A percentile compares a stretch with the other conserved stretches of the same genome.
Conservation (phyloP, 1,140 invertebrate genomes). For the Teleogryllus occipitalis region DNA sequence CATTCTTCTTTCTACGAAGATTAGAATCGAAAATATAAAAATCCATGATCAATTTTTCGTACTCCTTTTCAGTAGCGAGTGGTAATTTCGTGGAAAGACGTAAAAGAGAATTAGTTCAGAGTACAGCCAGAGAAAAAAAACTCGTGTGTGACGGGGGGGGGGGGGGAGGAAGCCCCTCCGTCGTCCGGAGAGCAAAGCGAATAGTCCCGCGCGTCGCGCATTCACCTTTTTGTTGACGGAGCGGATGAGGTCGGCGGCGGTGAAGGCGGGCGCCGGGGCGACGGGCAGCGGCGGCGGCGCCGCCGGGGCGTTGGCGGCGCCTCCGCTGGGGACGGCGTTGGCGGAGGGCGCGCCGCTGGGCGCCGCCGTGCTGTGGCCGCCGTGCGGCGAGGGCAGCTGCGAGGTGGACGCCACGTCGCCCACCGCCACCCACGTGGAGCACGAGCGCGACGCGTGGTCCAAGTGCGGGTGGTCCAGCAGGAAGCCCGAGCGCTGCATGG, state of each 20-base stretch:
- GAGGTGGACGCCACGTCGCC: slow-evolving; percentile 60
- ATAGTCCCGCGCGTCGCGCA: too few relatives aligned
- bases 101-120: too few relatives aligned
- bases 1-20: too few relatives aligned
- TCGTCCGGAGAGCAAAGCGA: too few relatives aligned
- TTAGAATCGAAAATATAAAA: too few relatives aligned
- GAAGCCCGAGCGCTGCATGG: slow-evolving; percentile 46
- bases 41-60: too few relatives aligned
- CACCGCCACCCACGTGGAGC: slow-evolving; percentile 79
- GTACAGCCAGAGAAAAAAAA: too few relatives aligned
- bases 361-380: slow-evolving; percentile 41
- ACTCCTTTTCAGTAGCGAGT: too few relatives aligned
- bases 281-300: slow-evolving; percentile 30
- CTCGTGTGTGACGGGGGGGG: too few relatives aligned
- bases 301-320: slow-evolving; percentile 41
- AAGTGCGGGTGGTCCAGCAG: slow-evolving; percentile 48
- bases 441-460: slow-evolving; percentile 66
- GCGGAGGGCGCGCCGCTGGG: slow-evolving; percentile 35
- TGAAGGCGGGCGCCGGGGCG: slow-evolving; percentile 43
- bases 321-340: slow-evolving; percentile 61
- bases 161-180: too few relatives aligned
- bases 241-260: slow-evolving; percentile 63
- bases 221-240: slow-evolving; percentile 74
- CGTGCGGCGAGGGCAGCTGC: slow-evolving; percentile 63
- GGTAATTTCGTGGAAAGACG: too few relatives aligned